Percentiles rank a stretch among this genome's conserved stretches.
These are phyloP conservation scores for Philereme transversata DNA, from an alignment of 2,888 invertebrate species.

Conservation along the genomic window DNA sequence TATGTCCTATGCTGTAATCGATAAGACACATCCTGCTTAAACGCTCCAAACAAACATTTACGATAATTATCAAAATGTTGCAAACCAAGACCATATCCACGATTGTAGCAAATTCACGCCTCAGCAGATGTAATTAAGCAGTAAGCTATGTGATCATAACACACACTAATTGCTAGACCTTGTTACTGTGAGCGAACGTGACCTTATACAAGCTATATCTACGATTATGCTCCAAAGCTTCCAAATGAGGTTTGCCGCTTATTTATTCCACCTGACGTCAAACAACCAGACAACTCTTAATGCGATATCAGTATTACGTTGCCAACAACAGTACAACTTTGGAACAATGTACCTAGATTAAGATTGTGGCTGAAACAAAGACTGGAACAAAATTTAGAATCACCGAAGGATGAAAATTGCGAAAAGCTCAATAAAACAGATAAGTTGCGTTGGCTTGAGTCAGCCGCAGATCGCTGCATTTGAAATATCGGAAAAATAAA, in stretches of 20 bases:
- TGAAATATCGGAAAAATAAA: background rate
- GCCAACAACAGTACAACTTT: conserved; percentile 11
- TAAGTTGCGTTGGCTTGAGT: background rate
- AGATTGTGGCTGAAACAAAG: conserved; percentile 11
- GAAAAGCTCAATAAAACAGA: conserved; percentile 1
- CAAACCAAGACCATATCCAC: no score
- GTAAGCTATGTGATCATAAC: no score
- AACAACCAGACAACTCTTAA: conserved; percentile 23
- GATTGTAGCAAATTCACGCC: no score
- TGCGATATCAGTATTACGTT: conserved; percentile 2
- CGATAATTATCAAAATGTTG: no score
- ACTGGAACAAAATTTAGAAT: conserved; percentile 13
- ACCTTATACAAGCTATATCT: background rate
- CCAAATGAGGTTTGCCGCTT: conserved; percentile 16
- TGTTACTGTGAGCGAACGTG: background rate
- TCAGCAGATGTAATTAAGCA: no score
- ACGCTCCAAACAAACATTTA: conserved; percentile 9
- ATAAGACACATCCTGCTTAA: conserved; percentile 34
- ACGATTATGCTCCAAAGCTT: background rate
- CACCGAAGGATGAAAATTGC: conserved; percentile 12
- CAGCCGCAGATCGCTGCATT: conserved; percentile 1
- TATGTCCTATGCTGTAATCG: conserved; percentile 42
- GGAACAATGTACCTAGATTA: conserved; percentile 13
- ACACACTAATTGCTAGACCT: no score
- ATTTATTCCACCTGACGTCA: conserved; percentile 44